These are phyloP conservation scores for Diadema setosum DNA, from an alignment of 35 echinoderm and acorn worm genomes.

Conservation along the genomic window DNA sequence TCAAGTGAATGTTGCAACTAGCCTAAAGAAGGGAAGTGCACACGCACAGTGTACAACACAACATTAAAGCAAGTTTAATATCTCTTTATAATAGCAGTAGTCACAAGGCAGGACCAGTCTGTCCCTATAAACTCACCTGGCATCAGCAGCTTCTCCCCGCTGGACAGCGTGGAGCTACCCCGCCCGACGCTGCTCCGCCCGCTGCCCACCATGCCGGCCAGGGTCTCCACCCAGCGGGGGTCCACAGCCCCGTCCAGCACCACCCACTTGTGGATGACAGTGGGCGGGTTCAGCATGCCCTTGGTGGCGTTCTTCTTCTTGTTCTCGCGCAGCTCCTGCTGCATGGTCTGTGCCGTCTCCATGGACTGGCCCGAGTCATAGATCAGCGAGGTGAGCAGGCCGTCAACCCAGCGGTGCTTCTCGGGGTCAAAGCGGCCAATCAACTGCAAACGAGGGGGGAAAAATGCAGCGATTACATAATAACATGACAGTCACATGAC, in stretches of 20 bases:
- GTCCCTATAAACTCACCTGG: conserved; percentile 58
- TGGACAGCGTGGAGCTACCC: conserved; percentile 13
- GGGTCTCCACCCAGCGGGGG: conserved; percentile 17
- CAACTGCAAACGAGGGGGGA: conserved; percentile 49
- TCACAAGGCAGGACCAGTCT: too few relatives aligned
- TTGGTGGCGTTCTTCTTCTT: conserved; percentile 71
- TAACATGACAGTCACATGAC: too few relatives aligned
- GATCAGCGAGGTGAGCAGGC: conserved; percentile 55
- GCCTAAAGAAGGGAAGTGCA: too few relatives aligned
- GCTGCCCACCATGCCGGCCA: conserved; percentile 28
- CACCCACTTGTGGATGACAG: conserved; percentile 83
- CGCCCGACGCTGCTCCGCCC: background rate
- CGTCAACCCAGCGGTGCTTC: conserved; percentile 36
- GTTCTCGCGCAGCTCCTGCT: conserved; percentile 51
- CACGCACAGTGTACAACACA: too few relatives aligned
- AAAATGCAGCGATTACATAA: too few relatives aligned
- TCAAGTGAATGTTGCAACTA: too few relatives aligned
- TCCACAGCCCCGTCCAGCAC: conserved; percentile 70
- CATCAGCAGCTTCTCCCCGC: conserved; percentile 62
- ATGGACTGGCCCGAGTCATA: conserved; percentile 15
- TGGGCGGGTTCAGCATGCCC: conserved; percentile 70
- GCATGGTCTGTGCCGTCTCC: conserved; percentile 38
- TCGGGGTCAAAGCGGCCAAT: conserved; percentile 48
- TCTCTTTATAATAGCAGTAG: too few relatives aligned
- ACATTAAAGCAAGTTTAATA: too few relatives aligned